Percentiles rank a stretch among this genome's conserved stretches.
phyloP scores from a whole-genome alignment of 2,797 vertebrate genomes.

The Tokudaia muenninki region DNA sequence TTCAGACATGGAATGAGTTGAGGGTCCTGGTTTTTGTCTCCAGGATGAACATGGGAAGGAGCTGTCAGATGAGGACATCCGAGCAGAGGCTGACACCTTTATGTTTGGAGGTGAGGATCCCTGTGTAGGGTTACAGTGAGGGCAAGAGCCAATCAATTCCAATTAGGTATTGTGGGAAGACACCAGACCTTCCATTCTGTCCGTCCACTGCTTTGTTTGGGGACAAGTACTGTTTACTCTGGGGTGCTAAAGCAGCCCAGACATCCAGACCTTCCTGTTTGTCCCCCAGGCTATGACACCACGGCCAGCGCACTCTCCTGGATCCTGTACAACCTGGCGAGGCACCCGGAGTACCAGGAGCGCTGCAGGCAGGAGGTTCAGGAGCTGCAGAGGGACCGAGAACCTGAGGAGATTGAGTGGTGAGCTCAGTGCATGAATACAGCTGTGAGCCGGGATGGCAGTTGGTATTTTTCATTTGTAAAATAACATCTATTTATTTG shows the following conservation, averaged over 20 bases:
- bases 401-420: slow-evolving; percentile 89
- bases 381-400: slow-evolving; percentile 82
- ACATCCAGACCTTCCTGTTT: not conserved
- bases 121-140: slow-evolving; percentile 33
- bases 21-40: not conserved
- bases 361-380: slow-evolving; percentile 90
- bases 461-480: not conserved
- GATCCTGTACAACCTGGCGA: slow-evolving; percentile 89
- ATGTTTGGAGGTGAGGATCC: slow-evolving; percentile 92
- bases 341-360: slow-evolving; percentile 91
- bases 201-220: slow-evolving; percentile 63
- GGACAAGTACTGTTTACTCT: not conserved
- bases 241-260: not conserved
- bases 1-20: not conserved
- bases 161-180: not conserved
- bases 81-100: slow-evolving; percentile 92
- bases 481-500: not conserved
- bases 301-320: slow-evolving; percentile 90
- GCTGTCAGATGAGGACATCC: slow-evolving; percentile 89
- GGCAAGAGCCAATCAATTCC: slow-evolving; percentile 73
- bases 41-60: slow-evolving; percentile 55
- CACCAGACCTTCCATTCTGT: not conserved
- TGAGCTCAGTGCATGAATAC: slow-evolving; percentile 79
- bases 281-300: slow-evolving; percentile 30
- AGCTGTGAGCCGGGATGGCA: not conserved